A percentile compares a stretch with the other conserved stretches of the same genome.
phyloP scores from a whole-genome alignment of 2,113 vertebrate species.

The Oncorhynchus masou region DNA sequence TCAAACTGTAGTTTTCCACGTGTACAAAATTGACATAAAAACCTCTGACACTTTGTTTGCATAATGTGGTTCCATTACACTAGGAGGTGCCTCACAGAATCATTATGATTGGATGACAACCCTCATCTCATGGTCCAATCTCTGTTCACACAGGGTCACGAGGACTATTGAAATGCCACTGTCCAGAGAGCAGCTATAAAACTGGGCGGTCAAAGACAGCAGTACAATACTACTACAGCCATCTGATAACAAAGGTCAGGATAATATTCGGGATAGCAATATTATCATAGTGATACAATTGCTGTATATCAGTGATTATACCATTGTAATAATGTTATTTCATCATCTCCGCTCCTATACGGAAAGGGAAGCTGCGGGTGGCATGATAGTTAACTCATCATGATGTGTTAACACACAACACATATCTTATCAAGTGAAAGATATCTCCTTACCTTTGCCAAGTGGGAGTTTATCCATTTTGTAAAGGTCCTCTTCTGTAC shows the following conservation, averaged over 20 bases:
- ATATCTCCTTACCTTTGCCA: conserved; percentile 87
- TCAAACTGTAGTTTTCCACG: not conserved
- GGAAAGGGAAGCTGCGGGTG: no score
- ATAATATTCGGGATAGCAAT: not conserved
- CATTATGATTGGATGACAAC: conserved; percentile 26
- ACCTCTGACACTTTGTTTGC: no score
- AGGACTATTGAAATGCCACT: conserved; percentile 4
- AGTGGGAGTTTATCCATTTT: conserved; percentile 98
- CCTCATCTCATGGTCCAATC: conserved; percentile 24
- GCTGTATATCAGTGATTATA: not conserved
- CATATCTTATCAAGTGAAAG: not conserved
- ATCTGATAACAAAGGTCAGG: conserved; percentile 18
- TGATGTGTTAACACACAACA: not conserved
- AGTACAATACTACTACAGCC: not conserved
- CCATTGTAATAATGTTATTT: not conserved
- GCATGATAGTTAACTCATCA: no score
- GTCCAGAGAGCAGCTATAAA: conserved; percentile 19
- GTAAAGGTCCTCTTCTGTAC: conserved; percentile 99
- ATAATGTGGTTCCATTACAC: conserved; percentile 16
- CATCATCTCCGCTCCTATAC: no score
- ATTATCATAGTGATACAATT: not conserved
- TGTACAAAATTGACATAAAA: no score
- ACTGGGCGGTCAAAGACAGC: conserved; percentile 10
- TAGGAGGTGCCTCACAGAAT: conserved; percentile 13
- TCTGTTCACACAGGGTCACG: conserved; percentile 25